Base-by-base conservation (phyloP, 2,888 invertebrate genomes). In the Drosophila mulleri region DNA sequence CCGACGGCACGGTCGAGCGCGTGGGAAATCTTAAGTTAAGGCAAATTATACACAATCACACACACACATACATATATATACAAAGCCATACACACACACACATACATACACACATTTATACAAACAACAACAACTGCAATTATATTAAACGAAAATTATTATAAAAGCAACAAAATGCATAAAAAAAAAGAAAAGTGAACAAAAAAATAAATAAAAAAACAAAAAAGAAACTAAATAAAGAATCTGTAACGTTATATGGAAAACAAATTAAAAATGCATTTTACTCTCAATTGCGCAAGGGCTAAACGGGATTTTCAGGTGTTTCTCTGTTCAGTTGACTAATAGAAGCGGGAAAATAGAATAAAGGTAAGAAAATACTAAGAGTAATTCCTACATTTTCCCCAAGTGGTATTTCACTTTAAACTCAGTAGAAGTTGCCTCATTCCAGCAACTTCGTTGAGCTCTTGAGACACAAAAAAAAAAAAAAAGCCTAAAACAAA, bases 211-310 rank as follows among this genome's bases (percentile, higher is more conserved):
- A 76, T 58, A 75, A 70, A 76, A 78, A 78, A 77, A 77, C 76
- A 57, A 75, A 78, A 77, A 76, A 67, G 72, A 72, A 85, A 86
- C 76, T 81, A 88, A 89, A 88, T 90, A 90, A 89, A 89, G 86
- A 91, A 91, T 91, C 91, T 91, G 90, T 91, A 91, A 91, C 91
- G 91, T 91, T 91, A 91, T 90, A 91, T 91, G 91, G 87, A 91
- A 91, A 91, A 88, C 80, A 81, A 81, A 72, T 65, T 44, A 32
- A 50, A 53, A 45, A n/a, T 35, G 50, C 3, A 32, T 76, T 78
- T 66, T 74, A 50, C 23, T 37, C 59, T 65, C 23, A 60, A 48
- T 39, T 14, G 20, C 8, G 16, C 39, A n/a, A 23, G 32, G 23
- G 11, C 1, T 20, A 9, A 20, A 44, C n/a, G 12, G 23, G 6